These are phyloP conservation scores for Chionodraco myersi DNA, from an alignment of 2,113 vertebrate species.

Conservation along the genomic window DNA sequence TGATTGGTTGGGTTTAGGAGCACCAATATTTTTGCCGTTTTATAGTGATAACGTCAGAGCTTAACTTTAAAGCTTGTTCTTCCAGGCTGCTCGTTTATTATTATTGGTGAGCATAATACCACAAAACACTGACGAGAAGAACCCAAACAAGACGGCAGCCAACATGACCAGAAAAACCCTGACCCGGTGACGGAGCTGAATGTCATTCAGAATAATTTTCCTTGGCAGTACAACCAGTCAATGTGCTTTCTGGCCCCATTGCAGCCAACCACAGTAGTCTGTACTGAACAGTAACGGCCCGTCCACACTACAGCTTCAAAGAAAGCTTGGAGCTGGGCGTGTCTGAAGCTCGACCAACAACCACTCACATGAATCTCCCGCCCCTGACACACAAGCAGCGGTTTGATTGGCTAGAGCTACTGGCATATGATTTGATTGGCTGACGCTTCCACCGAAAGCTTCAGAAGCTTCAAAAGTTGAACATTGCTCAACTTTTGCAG, in stretches of 20 bases:
- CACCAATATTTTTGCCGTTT: constrained; percentile 6
- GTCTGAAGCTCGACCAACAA: too few species aligned
- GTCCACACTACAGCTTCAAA: too few species aligned
- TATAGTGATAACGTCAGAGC: constrained; percentile 29
- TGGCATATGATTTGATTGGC: too few species aligned
- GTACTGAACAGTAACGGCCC: background rate
- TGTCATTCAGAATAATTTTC: constrained; percentile 21
- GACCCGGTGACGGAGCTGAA: background rate
- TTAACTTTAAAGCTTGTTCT: constrained; percentile 60
- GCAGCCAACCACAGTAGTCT: constrained; percentile 17
- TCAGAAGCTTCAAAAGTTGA: too few species aligned
- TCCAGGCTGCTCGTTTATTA: constrained; percentile 67
- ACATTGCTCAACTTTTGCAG: too few species aligned
- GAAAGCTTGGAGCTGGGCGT: too few species aligned
- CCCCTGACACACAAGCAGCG: too few species aligned
- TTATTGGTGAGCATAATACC: constrained; percentile 58
- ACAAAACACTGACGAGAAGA: constrained; percentile 61
- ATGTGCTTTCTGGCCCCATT: constrained; percentile 29
- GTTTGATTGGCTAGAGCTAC: too few species aligned
- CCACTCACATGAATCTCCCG: too few species aligned
- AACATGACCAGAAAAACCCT: constrained; percentile 27
- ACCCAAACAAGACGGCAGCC: constrained; percentile 42
- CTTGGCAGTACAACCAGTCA: constrained; percentile 20
- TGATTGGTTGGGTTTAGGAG: background rate
- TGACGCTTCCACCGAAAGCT: too few species aligned